These are phyloP conservation scores for Diaprepes abbreviatus DNA, from an alignment of 2,888 invertebrate species.

Conservation along the genomic window DNA sequence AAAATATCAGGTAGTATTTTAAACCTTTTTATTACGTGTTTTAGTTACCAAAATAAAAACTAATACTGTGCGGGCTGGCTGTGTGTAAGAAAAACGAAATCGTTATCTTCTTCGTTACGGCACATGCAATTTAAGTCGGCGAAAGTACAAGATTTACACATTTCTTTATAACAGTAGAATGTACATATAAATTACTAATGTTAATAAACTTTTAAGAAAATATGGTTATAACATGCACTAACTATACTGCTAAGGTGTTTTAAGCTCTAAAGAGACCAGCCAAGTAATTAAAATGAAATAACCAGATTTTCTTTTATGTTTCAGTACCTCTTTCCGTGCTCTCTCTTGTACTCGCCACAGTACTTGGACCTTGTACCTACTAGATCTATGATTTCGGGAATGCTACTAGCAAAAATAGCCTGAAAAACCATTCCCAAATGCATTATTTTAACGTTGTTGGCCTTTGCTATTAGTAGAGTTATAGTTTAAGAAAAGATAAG, in stretches of 20 bases:
- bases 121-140: conserved; percentile 53
- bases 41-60: conserved; percentile 42
- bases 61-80: conserved; percentile 55
- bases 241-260: conserved; percentile 18
- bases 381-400: conserved; percentile 99
- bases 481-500: too few species aligned
- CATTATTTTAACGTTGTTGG: conserved; percentile 38
- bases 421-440: conserved; percentile 74
- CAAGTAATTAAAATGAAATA: conserved; percentile 41
- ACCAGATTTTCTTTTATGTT: conserved; percentile 52
- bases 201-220: conserved; percentile 44
- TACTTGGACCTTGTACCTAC: conserved; percentile 99
- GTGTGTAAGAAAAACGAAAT: conserved; percentile 47
- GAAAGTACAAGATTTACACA: conserved; percentile 55
- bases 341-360: conserved; percentile 99
- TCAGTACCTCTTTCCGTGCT: conserved; percentile 97
- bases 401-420: conserved; percentile 99
- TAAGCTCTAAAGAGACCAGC: conserved; percentile 27
- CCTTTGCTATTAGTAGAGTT: not conserved
- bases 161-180: conserved; percentile 18
- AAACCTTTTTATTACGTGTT: not conserved
- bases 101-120: conserved; percentile 20
- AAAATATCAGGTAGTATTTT: conserved; percentile 34
- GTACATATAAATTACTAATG: conserved; percentile 29
- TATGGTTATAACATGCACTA: conserved; percentile 50